Evolutionary conservation across 2,888 invertebrate species (phyloP).

Genomic region (Tetheella fluctuosa): DNA sequence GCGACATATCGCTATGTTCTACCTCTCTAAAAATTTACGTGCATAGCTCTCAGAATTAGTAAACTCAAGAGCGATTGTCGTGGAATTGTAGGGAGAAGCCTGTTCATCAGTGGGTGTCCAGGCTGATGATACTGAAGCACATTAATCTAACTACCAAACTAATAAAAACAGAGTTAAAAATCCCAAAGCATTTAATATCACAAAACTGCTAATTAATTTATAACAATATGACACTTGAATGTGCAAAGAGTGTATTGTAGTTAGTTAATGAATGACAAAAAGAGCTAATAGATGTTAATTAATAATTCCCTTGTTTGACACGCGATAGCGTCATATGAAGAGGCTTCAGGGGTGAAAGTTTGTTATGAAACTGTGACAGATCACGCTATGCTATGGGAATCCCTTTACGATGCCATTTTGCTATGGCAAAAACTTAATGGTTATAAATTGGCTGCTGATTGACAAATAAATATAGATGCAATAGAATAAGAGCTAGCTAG

Average conservation of each 20-base stretch:
- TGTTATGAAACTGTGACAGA: not conserved
- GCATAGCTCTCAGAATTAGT: no score
- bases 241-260: not conserved
- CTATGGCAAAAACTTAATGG: not conserved
- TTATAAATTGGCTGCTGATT: not conserved
- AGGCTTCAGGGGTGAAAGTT: not conserved
- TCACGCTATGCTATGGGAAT: slow-evolving; percentile 5
- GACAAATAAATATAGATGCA: no score
- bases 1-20: no score
- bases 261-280: not conserved
- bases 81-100: no score
- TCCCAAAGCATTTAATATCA: not conserved
- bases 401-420: not conserved
- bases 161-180: not conserved
- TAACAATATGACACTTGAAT: slow-evolving; percentile 1
- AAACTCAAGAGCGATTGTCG: no score
- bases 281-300: not conserved
- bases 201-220: not conserved
- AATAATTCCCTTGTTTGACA: slow-evolving; percentile 5
- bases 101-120: no score
- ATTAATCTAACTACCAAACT: no score
- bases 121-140: no score
- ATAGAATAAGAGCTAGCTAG: not conserved
- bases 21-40: no score
- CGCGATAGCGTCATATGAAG: not conserved